phyloP scores from a whole-genome alignment of 1,140 invertebrate genomes.

The Hetaerina americana region DNA sequence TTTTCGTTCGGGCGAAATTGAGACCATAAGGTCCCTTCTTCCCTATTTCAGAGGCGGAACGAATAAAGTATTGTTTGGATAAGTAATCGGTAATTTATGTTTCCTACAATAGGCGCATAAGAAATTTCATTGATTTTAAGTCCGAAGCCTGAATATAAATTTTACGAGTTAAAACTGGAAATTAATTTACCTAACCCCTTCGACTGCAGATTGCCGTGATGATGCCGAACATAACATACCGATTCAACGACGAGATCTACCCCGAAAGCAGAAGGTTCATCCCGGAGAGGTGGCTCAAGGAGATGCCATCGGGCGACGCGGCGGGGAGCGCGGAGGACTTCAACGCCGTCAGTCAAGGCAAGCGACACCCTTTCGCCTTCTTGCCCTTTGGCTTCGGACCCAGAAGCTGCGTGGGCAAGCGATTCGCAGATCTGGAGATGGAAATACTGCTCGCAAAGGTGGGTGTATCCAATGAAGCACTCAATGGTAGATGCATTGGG shows the following conservation, averaged over 20 bases:
- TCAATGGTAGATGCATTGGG: no score
- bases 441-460: slow-evolving; percentile 46
- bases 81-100: no score
- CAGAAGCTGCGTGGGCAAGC: slow-evolving; percentile 39
- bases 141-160: no score
- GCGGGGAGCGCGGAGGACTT: slow-evolving; percentile 10
- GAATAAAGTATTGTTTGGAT: no score
- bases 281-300: slow-evolving; percentile 43
- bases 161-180: no score
- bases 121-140: no score
- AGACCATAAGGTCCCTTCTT: no score
- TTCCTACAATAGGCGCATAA: no score
- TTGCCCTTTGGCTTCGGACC: slow-evolving; percentile 47
- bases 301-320: slow-evolving; percentile 21
- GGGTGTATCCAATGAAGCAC: no score
- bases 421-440: slow-evolving; percentile 58
- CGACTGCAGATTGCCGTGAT: slow-evolving; percentile 32
- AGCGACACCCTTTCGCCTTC: slow-evolving; percentile 39
- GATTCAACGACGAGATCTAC: slow-evolving; percentile 34
- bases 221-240: slow-evolving; percentile 32
- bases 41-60: no score
- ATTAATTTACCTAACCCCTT: no score
- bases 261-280: slow-evolving; percentile 35
- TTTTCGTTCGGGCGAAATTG: no score
- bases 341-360: slow-evolving; percentile 23